Evolutionary conservation across 2,113 vertebrate genomes (phyloP), one percentile per base, ranked within the genome.

Genomic region (Cyanoramphus novaezelandiae): DNA sequence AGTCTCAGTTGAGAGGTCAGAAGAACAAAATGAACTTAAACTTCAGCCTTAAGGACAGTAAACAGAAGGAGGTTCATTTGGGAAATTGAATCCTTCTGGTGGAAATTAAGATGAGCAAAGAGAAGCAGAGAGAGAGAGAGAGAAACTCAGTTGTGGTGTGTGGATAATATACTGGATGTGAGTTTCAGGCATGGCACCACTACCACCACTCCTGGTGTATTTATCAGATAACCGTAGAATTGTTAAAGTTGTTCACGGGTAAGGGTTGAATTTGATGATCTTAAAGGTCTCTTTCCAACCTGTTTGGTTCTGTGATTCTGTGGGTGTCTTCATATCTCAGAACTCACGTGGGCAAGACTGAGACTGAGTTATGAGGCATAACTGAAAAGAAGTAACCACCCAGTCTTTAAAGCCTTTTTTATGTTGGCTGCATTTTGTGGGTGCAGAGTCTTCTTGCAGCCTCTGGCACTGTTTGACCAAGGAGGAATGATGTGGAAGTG

Each of bases 391-490:
- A 62, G 25, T 23, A 41, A n/a, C 39, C 72, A 21, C 31, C n/a
- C 24, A 8, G 27, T 62, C 29, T 69, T 86, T 24, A 21, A 35
- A 49, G 18, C 33, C 24, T 69, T 79, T 75, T 76, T 55, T 47
- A 35, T 1, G 0, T 70, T 14, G 52, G 5, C 16, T 70, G 4
- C 35, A 2, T 52, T 76, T 80, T 44, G 15, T 0, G 9, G 23
- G 3, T 47, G 4, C 35, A 33, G 35, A 60, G 19, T 46, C 13
- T 29, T 44, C n/a, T 7, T 77, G 80, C 4, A 0, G 49, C 39
- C 33, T 35, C n/a, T 70, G 83, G 17, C 44, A 31, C 28, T 62
- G 49, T 41, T 52, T 81, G 11, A 24, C 57, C n/a, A 28, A 63
- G 24, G 69, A 82, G 28, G 28, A 74, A 27, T 46, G 24, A 52